phyloP scores from a whole-genome alignment of 2,797 vertebrate species.

The Antennarius maculatus region DNA sequence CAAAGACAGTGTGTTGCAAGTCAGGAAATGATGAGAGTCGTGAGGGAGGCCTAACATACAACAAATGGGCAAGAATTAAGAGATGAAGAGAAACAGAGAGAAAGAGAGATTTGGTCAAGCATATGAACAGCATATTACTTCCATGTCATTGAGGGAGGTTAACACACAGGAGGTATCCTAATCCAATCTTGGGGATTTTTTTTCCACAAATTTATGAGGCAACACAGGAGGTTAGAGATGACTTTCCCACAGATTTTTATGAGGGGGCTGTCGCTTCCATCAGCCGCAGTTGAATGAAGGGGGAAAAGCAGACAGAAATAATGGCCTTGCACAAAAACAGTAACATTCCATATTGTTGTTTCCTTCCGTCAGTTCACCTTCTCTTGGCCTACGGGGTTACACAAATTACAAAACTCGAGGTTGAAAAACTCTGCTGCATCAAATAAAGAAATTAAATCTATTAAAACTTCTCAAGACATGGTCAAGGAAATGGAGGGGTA shows the following conservation, averaged over 20 bases:
- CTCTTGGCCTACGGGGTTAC: no score
- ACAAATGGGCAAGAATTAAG: background rate
- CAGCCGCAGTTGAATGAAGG: conserved; percentile 42
- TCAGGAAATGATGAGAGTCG: background rate
- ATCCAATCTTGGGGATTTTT: conserved; percentile 58
- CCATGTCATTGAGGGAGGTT: conserved; percentile 41
- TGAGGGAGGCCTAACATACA: background rate
- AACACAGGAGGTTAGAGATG: conserved; percentile 52
- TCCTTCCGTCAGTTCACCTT: no score
- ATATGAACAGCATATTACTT: conserved; percentile 43
- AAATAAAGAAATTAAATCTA: no score
- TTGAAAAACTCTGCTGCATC: no score
- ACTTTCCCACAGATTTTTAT: conserved; percentile 60
- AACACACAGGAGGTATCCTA: conserved; percentile 56
- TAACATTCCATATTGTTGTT: no score
- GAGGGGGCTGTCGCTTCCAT: conserved; percentile 56
- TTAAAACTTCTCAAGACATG: no score
- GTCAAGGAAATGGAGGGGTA: no score
- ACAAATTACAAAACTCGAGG: no score
- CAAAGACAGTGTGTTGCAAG: no score
- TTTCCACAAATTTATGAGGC: conserved; percentile 40
- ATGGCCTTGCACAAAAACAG: background rate
- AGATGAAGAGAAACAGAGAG: conserved; percentile 6
- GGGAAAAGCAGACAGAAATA: conserved; percentile 48
- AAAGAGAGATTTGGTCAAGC: conserved; percentile 20